Percentiles rank a stretch among this genome's conserved stretches.
Conservation (phyloP, 2,113 vertebrate genomes). For the Phylloscopus whistleri region DNA sequence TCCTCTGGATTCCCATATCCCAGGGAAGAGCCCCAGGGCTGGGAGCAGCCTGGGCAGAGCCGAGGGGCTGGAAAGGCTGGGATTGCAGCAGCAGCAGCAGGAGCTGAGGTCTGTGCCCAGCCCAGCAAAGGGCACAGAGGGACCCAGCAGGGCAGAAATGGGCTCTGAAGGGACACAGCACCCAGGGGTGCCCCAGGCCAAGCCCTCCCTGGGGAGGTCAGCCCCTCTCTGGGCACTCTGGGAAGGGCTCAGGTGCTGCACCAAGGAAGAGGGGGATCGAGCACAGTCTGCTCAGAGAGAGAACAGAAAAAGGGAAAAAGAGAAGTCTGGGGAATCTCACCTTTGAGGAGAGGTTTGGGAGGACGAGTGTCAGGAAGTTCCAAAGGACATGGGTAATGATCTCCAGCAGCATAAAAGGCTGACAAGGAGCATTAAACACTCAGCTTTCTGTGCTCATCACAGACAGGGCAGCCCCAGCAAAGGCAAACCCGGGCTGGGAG, state of each 20-base stretch:
- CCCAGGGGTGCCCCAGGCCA: neutral
- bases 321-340: neutral
- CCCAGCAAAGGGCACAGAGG: no score
- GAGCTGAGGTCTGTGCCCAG: rapidly evolving
- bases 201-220: neutral
- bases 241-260: rapidly evolving
- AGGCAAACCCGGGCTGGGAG: neutral
- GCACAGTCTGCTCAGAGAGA: neutral
- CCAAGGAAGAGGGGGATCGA: rapidly evolving
- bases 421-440: neutral
- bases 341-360: neutral
- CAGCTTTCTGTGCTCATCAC: neutral
- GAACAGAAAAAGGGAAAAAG: neutral
- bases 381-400: neutral
- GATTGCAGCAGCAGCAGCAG: rapidly evolving
- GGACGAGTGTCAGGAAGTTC: neutral
- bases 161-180: neutral
- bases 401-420: neutral
- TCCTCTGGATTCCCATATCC: neutral
- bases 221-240: rapidly evolving
- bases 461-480: neutral
- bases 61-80: neutral
- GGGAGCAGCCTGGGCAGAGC: neutral
- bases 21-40: neutral
- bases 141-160: rapidly evolving